Conservation (phyloP, 2,888 invertebrate species). For the Agonopterix subpropinquella region DNA sequence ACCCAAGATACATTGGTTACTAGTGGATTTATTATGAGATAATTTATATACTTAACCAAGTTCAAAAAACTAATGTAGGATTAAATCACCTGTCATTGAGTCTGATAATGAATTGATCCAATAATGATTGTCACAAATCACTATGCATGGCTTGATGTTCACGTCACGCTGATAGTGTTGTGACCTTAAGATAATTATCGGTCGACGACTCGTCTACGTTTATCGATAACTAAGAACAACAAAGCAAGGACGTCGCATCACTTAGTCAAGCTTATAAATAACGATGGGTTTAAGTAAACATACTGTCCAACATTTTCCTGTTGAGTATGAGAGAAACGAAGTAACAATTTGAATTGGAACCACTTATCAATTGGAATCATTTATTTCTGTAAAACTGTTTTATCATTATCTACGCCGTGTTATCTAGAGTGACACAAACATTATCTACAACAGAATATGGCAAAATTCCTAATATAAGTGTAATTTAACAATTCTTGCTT, state of each 20-base stretch:
- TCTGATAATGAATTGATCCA: constrained; percentile 6
- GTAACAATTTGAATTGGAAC: no score
- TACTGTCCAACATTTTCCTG: no score
- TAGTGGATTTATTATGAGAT: no score
- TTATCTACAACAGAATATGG: not conserved
- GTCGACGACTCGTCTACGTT: constrained; percentile 63
- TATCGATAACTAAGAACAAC: constrained; percentile 53
- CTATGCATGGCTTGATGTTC: constrained; percentile 39
- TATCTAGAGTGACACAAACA: constrained; percentile 11
- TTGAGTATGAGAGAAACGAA: no score
- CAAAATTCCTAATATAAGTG: no score
- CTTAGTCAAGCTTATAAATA: constrained; percentile 17
- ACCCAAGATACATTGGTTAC: no score
- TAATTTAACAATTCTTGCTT: no score
- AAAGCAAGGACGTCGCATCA: constrained; percentile 61
- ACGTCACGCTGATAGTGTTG: constrained; percentile 61
- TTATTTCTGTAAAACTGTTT: constrained; percentile 20
- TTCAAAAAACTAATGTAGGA: not conserved
- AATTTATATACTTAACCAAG: no score
- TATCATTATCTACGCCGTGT: constrained; percentile 18
- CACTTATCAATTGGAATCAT: constrained; percentile 7
- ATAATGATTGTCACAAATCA: constrained; percentile 26
- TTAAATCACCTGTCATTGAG: constrained; percentile 32
- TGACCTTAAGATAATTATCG: constrained; percentile 73
- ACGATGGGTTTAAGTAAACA: no score